Base-by-base conservation (phyloP, 1,140 invertebrate genomes). In the Colletes gigas region DNA sequence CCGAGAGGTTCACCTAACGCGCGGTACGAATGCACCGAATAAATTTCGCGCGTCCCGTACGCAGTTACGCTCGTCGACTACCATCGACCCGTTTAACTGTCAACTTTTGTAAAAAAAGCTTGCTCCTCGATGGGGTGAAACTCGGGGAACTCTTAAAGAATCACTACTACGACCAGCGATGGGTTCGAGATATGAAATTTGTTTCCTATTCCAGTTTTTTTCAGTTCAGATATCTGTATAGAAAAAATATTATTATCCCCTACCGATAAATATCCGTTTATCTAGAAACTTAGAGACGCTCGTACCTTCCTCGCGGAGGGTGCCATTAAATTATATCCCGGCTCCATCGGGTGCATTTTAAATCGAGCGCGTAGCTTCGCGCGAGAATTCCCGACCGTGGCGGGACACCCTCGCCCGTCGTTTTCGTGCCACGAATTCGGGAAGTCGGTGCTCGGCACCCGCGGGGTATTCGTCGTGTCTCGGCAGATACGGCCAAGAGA, bases 351-450 rank as follows among this genome's bases (percentile, higher is more conserved):
- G 15, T 50, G 9, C 74, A 10, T 17, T 60, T 69, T 68, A 77
- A 69, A 77, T 60, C 74, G 60, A 7, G 41, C 30, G 39, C 67
- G 67, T 78, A 71, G 63, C 63, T 78, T 60, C 59, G 60, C 65
- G 65, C 62, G 41, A 21, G 63, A 60, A 80, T 80, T 80, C 41
- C 71, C 6, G 54, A 7, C 15, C 8, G 15, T 0, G 0, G 10
- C 15, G 19, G 21, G 17, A 14, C 17, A 4, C 15, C 44, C 5
- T 50, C 4, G 50, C 3, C 3, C n/a, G 6, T 55, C 60, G 78
- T 73, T 75, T 75, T 80, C 78, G 78, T 80, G 71, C 72, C 70
- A 60, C 78, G 71, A 75, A 80, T 85, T 77, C 73, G 47, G 47
- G 78, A 81, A 81, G 70, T 60, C 44, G 60, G 39, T 57, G 59